Percentiles rank a stretch among this genome's conserved stretches.
Conservation (phyloP, 2,888 invertebrate species). For the Mylabris sibirica region DNA sequence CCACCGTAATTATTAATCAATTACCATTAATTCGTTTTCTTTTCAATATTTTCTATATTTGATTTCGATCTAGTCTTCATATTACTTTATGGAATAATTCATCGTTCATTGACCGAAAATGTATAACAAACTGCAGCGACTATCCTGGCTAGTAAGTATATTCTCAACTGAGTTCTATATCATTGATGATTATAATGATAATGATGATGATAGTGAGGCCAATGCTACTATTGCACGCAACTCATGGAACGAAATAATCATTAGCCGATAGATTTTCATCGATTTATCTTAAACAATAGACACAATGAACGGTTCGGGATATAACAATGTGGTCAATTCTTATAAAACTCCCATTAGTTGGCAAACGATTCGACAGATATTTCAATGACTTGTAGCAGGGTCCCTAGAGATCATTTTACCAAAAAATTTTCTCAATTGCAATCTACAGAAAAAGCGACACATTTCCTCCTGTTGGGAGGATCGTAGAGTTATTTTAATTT, state of each 20-base stretch:
- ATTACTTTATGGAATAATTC: conserved; percentile 31
- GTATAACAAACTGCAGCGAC: conserved; percentile 54
- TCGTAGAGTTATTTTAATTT: too few relatives aligned
- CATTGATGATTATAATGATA: background rate
- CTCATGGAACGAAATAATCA: background rate
- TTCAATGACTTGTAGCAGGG: too few relatives aligned
- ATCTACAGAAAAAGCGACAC: too few relatives aligned
- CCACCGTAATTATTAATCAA: conserved; percentile 52
- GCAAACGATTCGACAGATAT: too few relatives aligned
- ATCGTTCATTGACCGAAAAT: conserved; percentile 49
- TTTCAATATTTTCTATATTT: conserved; percentile 8
- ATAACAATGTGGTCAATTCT: too few relatives aligned
- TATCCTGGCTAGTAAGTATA: conserved; percentile 51
- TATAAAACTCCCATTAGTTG: too few relatives aligned
- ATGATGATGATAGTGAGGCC: background rate
- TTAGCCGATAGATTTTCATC: background rate
- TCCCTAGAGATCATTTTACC: too few relatives aligned
- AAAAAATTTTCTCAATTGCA: too few relatives aligned
- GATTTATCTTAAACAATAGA: background rate
- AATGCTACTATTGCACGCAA: conserved; percentile 19
- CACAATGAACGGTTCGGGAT: too few relatives aligned
- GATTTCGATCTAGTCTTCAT: conserved; percentile 14
- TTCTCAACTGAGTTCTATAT: background rate
- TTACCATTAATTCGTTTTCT: background rate
- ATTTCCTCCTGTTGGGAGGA: too few relatives aligned